Conservation (phyloP, 2,888 invertebrate species). For the Hyppa rectilinea region DNA sequence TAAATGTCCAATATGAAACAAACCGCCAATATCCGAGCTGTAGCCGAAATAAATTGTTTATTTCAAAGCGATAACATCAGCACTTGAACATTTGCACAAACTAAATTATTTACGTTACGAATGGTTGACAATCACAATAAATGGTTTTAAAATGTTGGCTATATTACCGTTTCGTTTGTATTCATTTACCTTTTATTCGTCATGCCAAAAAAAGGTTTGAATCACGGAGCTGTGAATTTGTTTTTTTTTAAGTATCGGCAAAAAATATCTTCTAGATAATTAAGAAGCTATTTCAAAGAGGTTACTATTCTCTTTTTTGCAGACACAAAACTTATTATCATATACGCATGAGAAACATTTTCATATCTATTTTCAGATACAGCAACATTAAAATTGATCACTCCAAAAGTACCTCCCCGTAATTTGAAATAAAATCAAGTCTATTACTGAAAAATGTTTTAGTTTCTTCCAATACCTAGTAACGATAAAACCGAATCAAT, state of each 20-base stretch:
- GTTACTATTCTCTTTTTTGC: too few relatives aligned
- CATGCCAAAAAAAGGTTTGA: not conserved
- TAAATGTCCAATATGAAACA: slow-evolving; percentile 2
- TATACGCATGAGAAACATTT: too few relatives aligned
- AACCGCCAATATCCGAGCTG: slow-evolving; percentile 6
- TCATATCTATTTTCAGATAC: not conserved
- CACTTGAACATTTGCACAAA: slow-evolving; percentile 26
- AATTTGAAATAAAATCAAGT: not conserved
- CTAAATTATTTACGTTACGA: slow-evolving; percentile 39
- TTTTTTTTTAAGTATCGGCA: not conserved
- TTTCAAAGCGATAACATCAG: slow-evolving; percentile 32
- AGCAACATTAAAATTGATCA: not conserved
- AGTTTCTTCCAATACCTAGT: not conserved
- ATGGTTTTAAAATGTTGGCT: slow-evolving; percentile 35
- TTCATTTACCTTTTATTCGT: slow-evolving; percentile 3
- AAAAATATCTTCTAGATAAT: not conserved
- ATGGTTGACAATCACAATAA: slow-evolving; percentile 37
- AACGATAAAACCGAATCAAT: slow-evolving; percentile 16
- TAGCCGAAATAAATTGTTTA: slow-evolving; percentile 25
- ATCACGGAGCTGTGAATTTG: not conserved
- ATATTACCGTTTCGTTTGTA: slow-evolving; percentile 19
- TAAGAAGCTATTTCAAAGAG: not conserved
- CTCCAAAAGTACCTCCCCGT: not conserved
- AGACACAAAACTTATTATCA: not conserved
- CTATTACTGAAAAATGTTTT: not conserved